phyloP scores from a whole-genome alignment of 2,113 vertebrate genomes.

The Bos javanicus region DNA sequence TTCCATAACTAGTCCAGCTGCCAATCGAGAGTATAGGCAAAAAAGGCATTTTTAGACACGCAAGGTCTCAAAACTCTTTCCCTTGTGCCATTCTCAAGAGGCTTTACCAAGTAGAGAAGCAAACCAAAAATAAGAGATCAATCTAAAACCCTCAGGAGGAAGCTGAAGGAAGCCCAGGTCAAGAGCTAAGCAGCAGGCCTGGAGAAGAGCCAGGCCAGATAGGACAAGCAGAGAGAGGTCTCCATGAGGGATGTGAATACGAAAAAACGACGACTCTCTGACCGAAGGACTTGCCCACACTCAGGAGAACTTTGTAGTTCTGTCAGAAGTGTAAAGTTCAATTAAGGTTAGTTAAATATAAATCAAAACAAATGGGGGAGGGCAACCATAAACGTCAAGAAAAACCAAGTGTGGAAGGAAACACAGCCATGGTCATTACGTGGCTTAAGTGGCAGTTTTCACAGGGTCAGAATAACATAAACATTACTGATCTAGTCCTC shows the following conservation, averaged over 20 bases:
- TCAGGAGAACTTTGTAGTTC: neutral
- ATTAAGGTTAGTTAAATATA: neutral
- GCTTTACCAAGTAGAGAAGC: neutral
- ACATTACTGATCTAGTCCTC: neutral
- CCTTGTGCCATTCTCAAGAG: neutral
- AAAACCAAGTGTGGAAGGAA: neutral
- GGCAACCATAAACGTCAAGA: neutral
- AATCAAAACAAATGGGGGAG: neutral
- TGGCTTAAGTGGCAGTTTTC: neutral
- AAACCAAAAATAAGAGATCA: neutral
- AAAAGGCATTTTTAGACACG: neutral
- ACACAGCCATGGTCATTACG: neutral
- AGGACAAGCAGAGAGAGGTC: neutral
- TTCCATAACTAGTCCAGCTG: neutral
- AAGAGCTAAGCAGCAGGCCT: neutral
- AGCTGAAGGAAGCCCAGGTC: neutral
- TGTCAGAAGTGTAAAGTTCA: neutral
- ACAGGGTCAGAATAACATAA: neutral
- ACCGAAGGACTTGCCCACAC: neutral
- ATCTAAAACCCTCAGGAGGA: neutral
- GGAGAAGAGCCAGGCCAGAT: neutral
- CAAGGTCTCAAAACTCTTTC: neutral
- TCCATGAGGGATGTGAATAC: neutral
- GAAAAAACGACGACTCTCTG: neutral
- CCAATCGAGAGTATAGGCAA: neutral